Evolutionary conservation across 1,140 invertebrate genomes (phyloP), one percentile per base, ranked within the genome.

Genomic region (Choristoneura fumiferana): DNA sequence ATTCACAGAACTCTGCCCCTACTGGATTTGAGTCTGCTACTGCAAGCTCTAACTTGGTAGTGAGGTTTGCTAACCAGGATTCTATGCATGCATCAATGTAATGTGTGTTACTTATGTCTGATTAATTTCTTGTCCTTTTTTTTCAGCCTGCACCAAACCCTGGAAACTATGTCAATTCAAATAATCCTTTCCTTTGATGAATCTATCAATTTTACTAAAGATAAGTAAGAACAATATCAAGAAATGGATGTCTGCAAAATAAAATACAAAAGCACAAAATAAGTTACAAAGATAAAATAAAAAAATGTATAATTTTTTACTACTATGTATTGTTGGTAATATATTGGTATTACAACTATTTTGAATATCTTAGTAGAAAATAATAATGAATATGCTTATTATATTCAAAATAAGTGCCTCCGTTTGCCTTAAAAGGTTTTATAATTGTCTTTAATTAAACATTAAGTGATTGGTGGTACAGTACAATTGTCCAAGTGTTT

Each of bases 141-240:
- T 81, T 88, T 58, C 67, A 88, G 85, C 76, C 78, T 1, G 54
- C 81, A n/a, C 54, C 65, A 57, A 87, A 83, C 68, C 83, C 84
- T 62, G 78, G 78, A 49, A 66, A 68, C 22, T 76, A 76, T 67
- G 58, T 78, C 4, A 87, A 85, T 69, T 83, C 84, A 1, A 88
- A 88, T 61, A 88, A 88, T 71, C 85, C 85, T 37, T 88, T 88
- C 62, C 84, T 88, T 54, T 88, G 78, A 87, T 76, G 61, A 43
- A 35, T 8, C 10, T n/a, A 1, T 39, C 49, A 37, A 33, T 57
- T 14, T 37, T 29, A 29, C 37, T 53, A 39, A 45, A 52, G 49
- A 58, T 58, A 70, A 73, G n/a, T 58, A 70, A 63, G 73, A 73
- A 76, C 70, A 29, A 29, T 29, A 29, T 29, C 22, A 3, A 29